Conservation (phyloP, 2,797 vertebrate species). For the Clarias fuscus region DNA sequence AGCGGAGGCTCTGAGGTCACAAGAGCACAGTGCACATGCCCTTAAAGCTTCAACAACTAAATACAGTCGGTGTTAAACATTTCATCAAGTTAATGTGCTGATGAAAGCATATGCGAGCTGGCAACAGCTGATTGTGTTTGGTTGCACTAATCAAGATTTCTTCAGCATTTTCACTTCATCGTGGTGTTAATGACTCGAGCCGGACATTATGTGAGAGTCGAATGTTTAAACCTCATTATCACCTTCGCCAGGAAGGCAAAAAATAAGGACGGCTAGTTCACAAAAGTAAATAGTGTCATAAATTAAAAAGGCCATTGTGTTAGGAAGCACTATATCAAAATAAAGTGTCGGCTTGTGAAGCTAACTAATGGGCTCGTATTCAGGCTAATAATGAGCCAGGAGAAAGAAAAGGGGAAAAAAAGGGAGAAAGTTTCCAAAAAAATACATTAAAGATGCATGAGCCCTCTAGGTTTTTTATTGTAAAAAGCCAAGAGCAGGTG, state of each 20-base stretch:
- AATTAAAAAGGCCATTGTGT: neutral
- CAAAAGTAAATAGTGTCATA: constrained; percentile 1
- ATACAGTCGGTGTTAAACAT: constrained; percentile 28
- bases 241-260: neutral
- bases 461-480: neutral
- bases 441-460: neutral
- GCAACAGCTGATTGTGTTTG: constrained; percentile 11
- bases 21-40: neutral
- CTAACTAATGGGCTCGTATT: neutral
- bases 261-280: constrained; percentile 16
- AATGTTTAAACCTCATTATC: neutral
- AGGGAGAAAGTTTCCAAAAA: neutral
- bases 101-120: neutral
- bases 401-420: neutral
- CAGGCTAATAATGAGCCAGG: constrained; percentile 8
- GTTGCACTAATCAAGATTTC: constrained; percentile 4
- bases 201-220: neutral
- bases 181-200: constrained; percentile 13
- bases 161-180: neutral
- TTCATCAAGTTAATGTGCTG: constrained; percentile 44
- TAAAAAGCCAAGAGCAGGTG: neutral
- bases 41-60: constrained; percentile 25
- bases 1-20: constrained; percentile 4
- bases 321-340: neutral
- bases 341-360: neutral